These are phyloP conservation scores for Monodelphis domestica DNA, from an alignment of 2,797 vertebrate genomes.

Conservation along the genomic window DNA sequence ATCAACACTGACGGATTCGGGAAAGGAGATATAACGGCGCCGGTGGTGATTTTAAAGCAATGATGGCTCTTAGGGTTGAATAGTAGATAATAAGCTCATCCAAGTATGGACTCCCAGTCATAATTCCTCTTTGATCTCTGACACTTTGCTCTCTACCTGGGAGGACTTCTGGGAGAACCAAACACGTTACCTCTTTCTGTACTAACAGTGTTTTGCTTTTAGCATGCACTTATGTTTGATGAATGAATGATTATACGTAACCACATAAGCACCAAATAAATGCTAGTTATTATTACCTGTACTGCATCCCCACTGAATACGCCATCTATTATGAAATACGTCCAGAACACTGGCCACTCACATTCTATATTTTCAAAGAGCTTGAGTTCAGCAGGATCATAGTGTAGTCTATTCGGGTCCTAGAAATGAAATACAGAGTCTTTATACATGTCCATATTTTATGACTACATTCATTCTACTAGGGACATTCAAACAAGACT, in stretches of 20 bases:
- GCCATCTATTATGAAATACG: slow-evolving; percentile 96
- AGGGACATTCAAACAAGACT: not conserved
- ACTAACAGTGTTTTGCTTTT: not conserved
- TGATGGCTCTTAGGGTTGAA: not conserved
- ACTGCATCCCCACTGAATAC: slow-evolving; percentile 92
- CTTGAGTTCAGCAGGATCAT: slow-evolving; percentile 97
- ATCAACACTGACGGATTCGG: not conserved
- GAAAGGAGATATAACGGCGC: not conserved
- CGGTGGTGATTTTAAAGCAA: not conserved
- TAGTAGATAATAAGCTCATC: not conserved
- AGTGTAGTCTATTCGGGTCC: slow-evolving; percentile 96
- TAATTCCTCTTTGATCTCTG: not conserved
- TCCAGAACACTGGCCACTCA: slow-evolving; percentile 99
- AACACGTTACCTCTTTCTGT: not conserved
- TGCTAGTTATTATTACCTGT: slow-evolving; percentile 89
- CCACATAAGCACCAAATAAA: not conserved
- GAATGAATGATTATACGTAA: not conserved
- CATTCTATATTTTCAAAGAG: slow-evolving; percentile 99
- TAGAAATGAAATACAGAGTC: slow-evolving; percentile 77
- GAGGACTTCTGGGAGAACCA: not conserved
- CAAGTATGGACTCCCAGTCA: not conserved
- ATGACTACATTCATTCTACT: not conserved
- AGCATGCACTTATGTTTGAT: not conserved
- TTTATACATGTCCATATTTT: not conserved
- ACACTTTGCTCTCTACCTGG: not conserved